Conservation (phyloP, 2,888 invertebrate species). For the Smittia aterrima region DNA sequence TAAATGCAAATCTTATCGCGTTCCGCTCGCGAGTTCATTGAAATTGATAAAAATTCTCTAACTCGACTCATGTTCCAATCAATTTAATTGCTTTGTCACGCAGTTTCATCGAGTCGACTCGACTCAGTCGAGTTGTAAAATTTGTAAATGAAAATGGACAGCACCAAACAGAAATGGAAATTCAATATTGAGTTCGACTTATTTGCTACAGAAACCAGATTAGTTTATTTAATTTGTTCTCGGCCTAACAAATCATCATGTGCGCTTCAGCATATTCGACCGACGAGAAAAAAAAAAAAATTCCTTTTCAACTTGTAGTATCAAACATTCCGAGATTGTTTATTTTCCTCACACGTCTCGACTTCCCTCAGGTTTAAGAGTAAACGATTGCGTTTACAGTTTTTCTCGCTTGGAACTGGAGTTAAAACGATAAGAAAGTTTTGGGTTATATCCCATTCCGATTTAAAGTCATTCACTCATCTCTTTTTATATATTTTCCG, state of each 20-base stretch:
- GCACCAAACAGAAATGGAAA: background rate
- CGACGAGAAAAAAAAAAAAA: background rate
- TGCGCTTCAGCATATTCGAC: background rate
- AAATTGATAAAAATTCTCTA: too few species aligned
- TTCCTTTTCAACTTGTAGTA: background rate
- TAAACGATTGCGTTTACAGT: too few species aligned
- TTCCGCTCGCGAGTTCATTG: too few species aligned
- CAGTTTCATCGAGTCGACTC: background rate
- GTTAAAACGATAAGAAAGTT: too few species aligned
- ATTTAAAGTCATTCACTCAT: background rate
- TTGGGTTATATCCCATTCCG: too few species aligned
- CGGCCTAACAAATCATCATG: constrained; percentile 3
- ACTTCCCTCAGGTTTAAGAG: background rate
- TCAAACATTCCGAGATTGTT: constrained; percentile 5
- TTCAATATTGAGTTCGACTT: background rate
- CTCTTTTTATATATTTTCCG: background rate
- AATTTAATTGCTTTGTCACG: too few species aligned
- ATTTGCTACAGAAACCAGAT: background rate
- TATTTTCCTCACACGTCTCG: background rate
- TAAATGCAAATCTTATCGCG: background rate
- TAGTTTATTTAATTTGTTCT: constrained; percentile 10
- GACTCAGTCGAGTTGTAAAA: background rate
- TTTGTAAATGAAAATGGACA: constrained; percentile 11
- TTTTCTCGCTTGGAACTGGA: too few species aligned
- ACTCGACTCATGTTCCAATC: too few species aligned